Percentiles rank a stretch among this genome's conserved stretches.
These are phyloP conservation scores for Morpho helenor DNA, from an alignment of 2,888 invertebrate genomes.

Conservation along the genomic window DNA sequence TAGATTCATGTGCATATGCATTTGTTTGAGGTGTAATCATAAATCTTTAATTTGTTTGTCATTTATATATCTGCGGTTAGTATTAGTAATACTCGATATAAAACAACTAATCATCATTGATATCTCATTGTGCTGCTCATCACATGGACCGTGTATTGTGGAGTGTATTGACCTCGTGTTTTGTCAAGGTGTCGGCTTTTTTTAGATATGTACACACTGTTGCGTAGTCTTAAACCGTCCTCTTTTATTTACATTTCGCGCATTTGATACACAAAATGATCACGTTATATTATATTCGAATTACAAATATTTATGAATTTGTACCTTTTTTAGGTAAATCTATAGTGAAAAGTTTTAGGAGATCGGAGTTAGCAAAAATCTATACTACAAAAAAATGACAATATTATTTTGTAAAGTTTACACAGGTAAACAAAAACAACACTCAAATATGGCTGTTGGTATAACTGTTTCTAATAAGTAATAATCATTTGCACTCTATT, in stretches of 20 bases:
- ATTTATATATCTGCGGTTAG: background rate
- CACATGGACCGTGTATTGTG: constrained; percentile 68
- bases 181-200: constrained; percentile 79
- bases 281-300: too few species aligned
- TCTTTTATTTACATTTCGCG: constrained; percentile 42
- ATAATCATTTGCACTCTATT: too few species aligned
- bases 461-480: too few species aligned
- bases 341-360: too few species aligned
- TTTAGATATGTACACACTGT: constrained; percentile 74
- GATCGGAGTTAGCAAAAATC: too few species aligned
- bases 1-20: constrained; percentile 21
- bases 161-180: constrained; percentile 80
- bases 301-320: too few species aligned
- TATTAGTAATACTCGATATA: constrained; percentile 2
- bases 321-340: too few species aligned
- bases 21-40: constrained; percentile 19
- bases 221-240: constrained; percentile 61
- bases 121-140: constrained; percentile 40
- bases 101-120: constrained; percentile 4
- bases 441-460: too few species aligned
- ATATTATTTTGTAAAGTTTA: background rate
- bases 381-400: too few species aligned
- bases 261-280: constrained; percentile 9
- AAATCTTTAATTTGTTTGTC: constrained; percentile 6
- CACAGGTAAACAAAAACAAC: constrained; percentile 2